Base-by-base conservation (phyloP, 1,140 invertebrate genomes). In the Drosophila auraria region DNA sequence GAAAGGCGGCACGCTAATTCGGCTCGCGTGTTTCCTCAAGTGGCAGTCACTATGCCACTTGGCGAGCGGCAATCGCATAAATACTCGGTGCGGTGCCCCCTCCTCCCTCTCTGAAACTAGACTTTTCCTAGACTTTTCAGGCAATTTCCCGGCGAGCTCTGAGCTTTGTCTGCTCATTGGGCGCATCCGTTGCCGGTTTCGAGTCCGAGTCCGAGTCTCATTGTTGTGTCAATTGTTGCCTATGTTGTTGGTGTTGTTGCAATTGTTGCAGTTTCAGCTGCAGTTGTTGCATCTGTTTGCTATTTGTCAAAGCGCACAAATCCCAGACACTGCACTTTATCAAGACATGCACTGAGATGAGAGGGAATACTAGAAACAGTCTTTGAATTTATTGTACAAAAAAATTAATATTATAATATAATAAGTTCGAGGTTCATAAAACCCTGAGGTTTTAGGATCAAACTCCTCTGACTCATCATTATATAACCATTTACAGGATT, bases 91-190 rank as follows among this genome's bases (percentile, higher is more conserved):
- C 40, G 27, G 27, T 6, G 2, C n/a, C 23, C 50, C 51, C 14
- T 27, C 65, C 15, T 42, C 23, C n/a, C 36, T 30, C 59, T 45
- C 20, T 14, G 23, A 38, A 73, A 25, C 30, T 74, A 60, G 59
- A 42, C 38, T 74, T 71, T 74, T 51, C 71, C 47, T 53, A 44
- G 66, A 56, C 69, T 78, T 83, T 86, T 78, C 76, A 87, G 71
- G 79, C 86, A 90, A 90, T 90, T 90, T 90, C 87, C 86, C 86
- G 86, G 79, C 90, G 82, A 81, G 86, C 86, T 82, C 82, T 90
- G 80, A 81, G 86, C 86, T 90, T 90, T 90, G 87, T 90, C 82
- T 90, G 87, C 75, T 90, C 86, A 90, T 90, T 90, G 86, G 86
- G 86, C 86, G 86, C 86, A 90, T 90, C 86, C 86, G 86, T 91